These are phyloP conservation scores for Aporophyla lueneburgensis DNA, from an alignment of 2,888 invertebrate genomes.

Conservation along the genomic window DNA sequence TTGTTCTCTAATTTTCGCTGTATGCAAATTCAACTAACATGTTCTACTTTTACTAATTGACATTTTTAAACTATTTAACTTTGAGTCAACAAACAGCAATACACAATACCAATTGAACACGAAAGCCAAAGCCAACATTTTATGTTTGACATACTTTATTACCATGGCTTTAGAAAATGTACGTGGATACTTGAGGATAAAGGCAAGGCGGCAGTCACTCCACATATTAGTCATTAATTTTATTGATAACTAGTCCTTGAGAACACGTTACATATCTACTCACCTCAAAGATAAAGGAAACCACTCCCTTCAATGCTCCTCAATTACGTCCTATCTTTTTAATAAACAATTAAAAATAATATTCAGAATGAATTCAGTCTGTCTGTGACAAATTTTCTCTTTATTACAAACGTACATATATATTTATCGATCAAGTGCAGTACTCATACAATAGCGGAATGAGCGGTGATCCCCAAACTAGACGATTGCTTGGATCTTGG, in stretches of 20 bases:
- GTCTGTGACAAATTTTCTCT: background rate
- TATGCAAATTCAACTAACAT: background rate
- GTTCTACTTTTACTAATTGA: conserved; percentile 19
- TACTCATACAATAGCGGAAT: background rate
- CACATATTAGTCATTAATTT: conserved; percentile 42
- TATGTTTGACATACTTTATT: conserved; percentile 12
- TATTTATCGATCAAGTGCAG: background rate
- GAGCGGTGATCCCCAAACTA: background rate
- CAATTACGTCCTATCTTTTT: conserved; percentile 26
- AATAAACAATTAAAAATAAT: conserved; percentile 25
- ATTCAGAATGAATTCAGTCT: background rate
- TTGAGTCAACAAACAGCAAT: conserved; percentile 9
- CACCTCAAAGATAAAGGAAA: conserved; percentile 37
- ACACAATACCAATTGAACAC: background rate
- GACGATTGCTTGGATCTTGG: background rate
- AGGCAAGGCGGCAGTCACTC: background rate
- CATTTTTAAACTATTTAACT: conserved; percentile 2
- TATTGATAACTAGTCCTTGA: conserved; percentile 50
- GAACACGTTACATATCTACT: conserved; percentile 19
- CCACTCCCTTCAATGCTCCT: conserved; percentile 5
- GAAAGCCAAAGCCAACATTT: background rate
- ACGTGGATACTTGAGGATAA: conserved; percentile 43
- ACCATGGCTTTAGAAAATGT: conserved; percentile 35
- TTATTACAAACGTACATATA: background rate
- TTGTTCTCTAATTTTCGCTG: background rate